A percentile compares a stretch with the other conserved stretches of the same genome.
These are phyloP conservation scores for Sinella curviseta DNA, from an alignment of 1,140 invertebrate genomes.

Conservation along the genomic window DNA sequence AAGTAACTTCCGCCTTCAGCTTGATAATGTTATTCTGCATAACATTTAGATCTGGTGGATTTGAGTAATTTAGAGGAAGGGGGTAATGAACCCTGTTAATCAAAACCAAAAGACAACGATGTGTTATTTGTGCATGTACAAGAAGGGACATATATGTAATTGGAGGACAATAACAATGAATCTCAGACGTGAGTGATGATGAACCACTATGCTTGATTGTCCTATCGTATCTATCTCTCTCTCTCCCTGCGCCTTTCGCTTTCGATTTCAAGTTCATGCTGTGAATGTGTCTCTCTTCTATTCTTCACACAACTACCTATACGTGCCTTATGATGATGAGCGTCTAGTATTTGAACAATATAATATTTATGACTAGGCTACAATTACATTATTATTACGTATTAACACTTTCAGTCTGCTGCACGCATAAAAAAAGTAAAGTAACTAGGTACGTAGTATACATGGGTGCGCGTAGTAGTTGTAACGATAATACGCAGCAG, in stretches of 20 bases:
- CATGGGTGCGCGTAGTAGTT: too few species aligned
- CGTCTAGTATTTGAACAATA: too few species aligned
- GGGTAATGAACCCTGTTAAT: constrained; percentile 59
- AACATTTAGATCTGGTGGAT: constrained; percentile 57
- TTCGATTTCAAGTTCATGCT: constrained; percentile 17
- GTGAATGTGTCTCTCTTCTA: background rate
- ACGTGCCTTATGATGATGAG: too few species aligned
- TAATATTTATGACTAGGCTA: background rate
- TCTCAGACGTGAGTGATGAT: background rate
- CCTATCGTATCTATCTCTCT: too few species aligned
- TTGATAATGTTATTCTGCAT: constrained; percentile 58
- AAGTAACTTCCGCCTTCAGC: constrained; percentile 55
- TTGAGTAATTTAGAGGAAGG: constrained; percentile 58
- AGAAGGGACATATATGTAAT: background rate
- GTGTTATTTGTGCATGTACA: background rate
- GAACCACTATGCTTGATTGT: too few species aligned
- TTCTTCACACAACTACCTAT: too few species aligned
- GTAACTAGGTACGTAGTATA: too few species aligned
- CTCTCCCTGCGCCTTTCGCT: background rate
- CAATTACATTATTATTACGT: background rate
- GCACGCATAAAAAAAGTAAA: too few species aligned
- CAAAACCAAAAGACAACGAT: too few species aligned
- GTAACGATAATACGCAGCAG: too few species aligned
- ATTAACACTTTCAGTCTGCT: background rate
- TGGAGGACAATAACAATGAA: background rate